Base-by-base conservation (phyloP, 2,888 invertebrate genomes). In the Spodoptera picta region DNA sequence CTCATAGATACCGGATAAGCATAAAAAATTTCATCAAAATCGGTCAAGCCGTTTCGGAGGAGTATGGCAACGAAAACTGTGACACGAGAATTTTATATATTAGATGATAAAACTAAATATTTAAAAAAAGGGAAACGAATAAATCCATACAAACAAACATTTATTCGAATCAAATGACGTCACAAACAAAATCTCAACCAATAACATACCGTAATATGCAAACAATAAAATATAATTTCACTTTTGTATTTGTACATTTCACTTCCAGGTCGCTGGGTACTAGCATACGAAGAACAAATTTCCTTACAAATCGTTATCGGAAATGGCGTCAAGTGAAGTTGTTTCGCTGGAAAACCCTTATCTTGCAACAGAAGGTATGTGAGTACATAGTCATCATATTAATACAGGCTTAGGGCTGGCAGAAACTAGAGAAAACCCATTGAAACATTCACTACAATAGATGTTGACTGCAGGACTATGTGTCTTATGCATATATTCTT, bases 291-390 rank as follows among this genome's bases (percentile, higher is more conserved):
- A 65, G 59, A 65, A 65, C 70, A 84, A 80, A 87, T 90, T 91
- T 90, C 90, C 89, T 86, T 85, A 84, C 84, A 87, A 89, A 90
- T 87, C 81, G 83, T 83, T 87, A 88, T 89, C 87, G 89, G 91
- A 90, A 90, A 90, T 87, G 82, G 83, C 81, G 82, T 81, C 80
- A 69, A 82, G 80, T 85, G 73, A 85, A 87, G 89, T 83, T 84
- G 85, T 88, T 86, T 89, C 86, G 66, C 75, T 85, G 83, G 86
- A 88, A 90, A 89, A 87, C 84, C 79, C 88, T 90, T 88, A 89
- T 89, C 88, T 83, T 62, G 58, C 76, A 73, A 73, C 81, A 72
- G 66, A 73, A 81, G 86, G 87, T 84, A 90, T 88, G 87, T 81
- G 83, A 90, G 90, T 85, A 83, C 78, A 60, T 65, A 62, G 61